Evolutionary conservation across 1,140 invertebrate species (phyloP).

Genomic region (Drosophila punjabiensis): DNA sequence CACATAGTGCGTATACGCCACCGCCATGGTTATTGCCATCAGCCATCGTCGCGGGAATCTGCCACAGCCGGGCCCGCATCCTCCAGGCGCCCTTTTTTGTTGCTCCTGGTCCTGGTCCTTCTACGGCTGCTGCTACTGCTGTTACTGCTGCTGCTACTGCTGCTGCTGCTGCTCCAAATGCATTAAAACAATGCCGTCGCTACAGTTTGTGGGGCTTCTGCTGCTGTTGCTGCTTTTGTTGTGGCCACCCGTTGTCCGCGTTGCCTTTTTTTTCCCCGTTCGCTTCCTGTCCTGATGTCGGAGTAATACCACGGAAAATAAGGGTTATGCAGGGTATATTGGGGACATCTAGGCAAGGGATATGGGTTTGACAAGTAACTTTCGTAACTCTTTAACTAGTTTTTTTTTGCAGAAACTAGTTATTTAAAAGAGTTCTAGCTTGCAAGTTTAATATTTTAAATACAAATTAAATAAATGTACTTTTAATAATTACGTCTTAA

Average conservation of each 20-base stretch:
- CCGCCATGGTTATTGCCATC: conserved; percentile 33
- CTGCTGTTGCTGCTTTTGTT: conserved; percentile 34
- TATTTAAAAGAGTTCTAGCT: neutral
- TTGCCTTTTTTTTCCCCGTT: conserved; percentile 39
- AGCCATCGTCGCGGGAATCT: conserved; percentile 16
- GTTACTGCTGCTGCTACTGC: conserved; percentile 49
- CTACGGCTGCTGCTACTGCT: conserved; percentile 21
- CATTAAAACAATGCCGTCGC: conserved; percentile 82
- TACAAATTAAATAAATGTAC: accelerated
- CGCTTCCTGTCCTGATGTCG: conserved; percentile 48
- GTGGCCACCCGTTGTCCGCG: conserved; percentile 64
- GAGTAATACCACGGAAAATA: conserved; percentile 30
- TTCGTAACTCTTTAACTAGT: neutral
- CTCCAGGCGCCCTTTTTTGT: conserved; percentile 11
- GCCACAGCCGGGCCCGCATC: conserved; percentile 23
- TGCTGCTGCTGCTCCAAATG: conserved; percentile 65
- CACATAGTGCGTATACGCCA: conserved; percentile 38
- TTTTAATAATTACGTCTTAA: neutral
- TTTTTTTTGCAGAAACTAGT: neutral
- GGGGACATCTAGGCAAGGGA: neutral
- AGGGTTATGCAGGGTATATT: conserved; percentile 9
- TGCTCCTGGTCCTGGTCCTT: neutral
- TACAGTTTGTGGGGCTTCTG: conserved; percentile 64
- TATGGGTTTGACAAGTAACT: neutral
- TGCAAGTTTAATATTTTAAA: neutral